Percentiles rank a stretch among this genome's conserved stretches.
These are phyloP conservation scores for Eupithecia insigniata DNA, from an alignment of 2,888 invertebrate species.

Conservation along the genomic window DNA sequence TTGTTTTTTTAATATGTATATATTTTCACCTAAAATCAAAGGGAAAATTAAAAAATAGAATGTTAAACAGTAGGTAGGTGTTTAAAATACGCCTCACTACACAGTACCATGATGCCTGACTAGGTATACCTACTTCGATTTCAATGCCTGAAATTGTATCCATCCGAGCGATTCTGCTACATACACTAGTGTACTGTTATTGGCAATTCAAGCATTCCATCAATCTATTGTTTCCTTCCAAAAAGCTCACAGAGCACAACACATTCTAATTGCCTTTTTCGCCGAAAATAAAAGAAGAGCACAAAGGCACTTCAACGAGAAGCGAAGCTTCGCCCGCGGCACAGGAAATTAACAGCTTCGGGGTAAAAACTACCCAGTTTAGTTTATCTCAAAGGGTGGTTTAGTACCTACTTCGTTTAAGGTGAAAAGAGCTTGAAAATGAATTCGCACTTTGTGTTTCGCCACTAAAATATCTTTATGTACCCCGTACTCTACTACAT, in stretches of 20 bases:
- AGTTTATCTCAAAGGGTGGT: constrained; percentile 12
- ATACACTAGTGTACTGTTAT: neutral
- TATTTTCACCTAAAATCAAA: no score
- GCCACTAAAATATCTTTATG: neutral
- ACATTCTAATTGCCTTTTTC: constrained; percentile 29
- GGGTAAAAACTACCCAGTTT: constrained; percentile 29
- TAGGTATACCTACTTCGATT: neutral
- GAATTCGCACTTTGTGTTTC: neutral
- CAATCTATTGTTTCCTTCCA: constrained; percentile 9
- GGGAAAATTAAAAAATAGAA: no score
- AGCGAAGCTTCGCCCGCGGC: constrained; percentile 22
- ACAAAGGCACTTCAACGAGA: constrained; percentile 26
- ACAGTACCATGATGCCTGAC: neutral
- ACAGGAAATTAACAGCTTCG: constrained; percentile 28
- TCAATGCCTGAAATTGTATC: neutral
- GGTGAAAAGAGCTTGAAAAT: neutral
- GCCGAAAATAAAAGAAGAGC: constrained; percentile 27
- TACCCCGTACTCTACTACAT: neutral
- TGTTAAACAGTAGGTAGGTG: neutral
- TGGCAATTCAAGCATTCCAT: constrained; percentile 4
- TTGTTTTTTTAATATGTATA: no score
- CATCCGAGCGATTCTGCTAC: neutral
- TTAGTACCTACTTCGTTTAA: constrained; percentile 14
- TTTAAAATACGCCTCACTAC: neutral
- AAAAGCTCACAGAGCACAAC: constrained; percentile 11